Percentiles rank a stretch among this genome's conserved stretches.
Evolutionary conservation across 2,113 vertebrate species (phyloP).

Genomic region (Balaeniceps rex): DNA sequence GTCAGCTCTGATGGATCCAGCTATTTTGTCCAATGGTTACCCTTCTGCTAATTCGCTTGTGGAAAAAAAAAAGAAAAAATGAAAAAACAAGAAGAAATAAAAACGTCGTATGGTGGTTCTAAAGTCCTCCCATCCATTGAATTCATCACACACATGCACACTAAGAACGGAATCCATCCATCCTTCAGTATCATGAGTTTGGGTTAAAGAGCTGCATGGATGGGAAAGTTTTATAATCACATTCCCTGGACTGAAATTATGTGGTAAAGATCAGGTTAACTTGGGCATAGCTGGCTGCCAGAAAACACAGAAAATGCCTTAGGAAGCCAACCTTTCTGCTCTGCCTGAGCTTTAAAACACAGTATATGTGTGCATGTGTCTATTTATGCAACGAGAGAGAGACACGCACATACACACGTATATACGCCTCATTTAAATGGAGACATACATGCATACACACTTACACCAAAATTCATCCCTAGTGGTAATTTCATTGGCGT

Average conservation of each 20-base stretch:
- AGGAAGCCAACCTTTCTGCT: slow-evolving; percentile 43
- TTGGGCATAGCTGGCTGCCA: slow-evolving; percentile 17
- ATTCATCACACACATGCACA: background rate
- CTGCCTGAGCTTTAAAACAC: background rate
- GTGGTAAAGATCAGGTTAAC: slow-evolving; percentile 64
- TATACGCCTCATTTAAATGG: background rate
- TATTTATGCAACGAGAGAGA: background rate
- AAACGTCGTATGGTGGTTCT: background rate
- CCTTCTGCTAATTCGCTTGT: background rate
- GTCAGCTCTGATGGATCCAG: background rate
- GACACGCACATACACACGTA: background rate
- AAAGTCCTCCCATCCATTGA: background rate
- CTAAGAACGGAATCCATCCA: background rate
- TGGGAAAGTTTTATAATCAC: slow-evolving; percentile 54
- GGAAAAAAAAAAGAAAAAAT: background rate
- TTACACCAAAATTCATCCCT: background rate
- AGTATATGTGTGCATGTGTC: background rate
- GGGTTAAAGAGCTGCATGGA: background rate
- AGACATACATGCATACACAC: background rate
- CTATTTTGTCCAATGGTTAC: background rate
- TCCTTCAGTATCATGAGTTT: background rate
- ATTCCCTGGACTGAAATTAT: slow-evolving; percentile 50
- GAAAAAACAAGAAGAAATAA: background rate
- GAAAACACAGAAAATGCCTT: slow-evolving; percentile 54
- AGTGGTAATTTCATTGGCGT: background rate